Conservation (phyloP, 2,888 invertebrate species). For the Ganaspis brasiliensis region DNA sequence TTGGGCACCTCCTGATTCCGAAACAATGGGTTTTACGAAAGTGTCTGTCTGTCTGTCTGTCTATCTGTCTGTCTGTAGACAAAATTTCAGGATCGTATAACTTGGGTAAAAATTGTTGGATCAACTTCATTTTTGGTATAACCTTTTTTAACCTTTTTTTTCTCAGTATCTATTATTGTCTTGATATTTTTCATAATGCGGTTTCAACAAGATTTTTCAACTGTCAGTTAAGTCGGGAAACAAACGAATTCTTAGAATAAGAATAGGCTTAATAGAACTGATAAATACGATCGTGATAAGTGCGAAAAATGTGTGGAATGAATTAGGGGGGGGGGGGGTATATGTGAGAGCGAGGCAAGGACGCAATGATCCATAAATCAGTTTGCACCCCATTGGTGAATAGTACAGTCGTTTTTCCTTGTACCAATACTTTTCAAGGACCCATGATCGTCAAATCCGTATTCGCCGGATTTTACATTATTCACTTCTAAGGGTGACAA, state of each 20-base stretch:
- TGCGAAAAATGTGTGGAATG: constrained; percentile 21
- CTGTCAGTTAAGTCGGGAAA: background rate
- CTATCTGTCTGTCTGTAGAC: too few relatives aligned
- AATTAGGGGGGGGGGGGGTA: background rate
- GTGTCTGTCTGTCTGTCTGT: too few relatives aligned
- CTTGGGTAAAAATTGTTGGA: too few relatives aligned
- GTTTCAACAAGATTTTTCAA: background rate
- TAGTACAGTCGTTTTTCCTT: background rate
- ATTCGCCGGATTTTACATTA: constrained; percentile 5
- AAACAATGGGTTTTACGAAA: too few relatives aligned
- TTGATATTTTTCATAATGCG: background rate
- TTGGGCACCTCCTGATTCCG: too few relatives aligned
- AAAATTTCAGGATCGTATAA: too few relatives aligned
- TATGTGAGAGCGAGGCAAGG: constrained; percentile 5
- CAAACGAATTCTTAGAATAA: background rate
- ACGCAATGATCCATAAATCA: constrained; percentile 27
- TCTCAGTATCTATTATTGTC: too few relatives aligned
- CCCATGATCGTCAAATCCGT: constrained; percentile 13
- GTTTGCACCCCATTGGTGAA: constrained; percentile 15
- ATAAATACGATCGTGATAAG: constrained; percentile 11
- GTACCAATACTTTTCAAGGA: constrained; percentile 2
- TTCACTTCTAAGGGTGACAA: constrained; percentile 20
- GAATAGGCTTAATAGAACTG: background rate
- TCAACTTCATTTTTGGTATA: too few relatives aligned
- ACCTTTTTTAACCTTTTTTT: too few relatives aligned